A percentile compares a stretch with the other conserved stretches of the same genome.
Evolutionary conservation across 2,797 vertebrate species (phyloP).

Genomic region (Anableps anableps): DNA sequence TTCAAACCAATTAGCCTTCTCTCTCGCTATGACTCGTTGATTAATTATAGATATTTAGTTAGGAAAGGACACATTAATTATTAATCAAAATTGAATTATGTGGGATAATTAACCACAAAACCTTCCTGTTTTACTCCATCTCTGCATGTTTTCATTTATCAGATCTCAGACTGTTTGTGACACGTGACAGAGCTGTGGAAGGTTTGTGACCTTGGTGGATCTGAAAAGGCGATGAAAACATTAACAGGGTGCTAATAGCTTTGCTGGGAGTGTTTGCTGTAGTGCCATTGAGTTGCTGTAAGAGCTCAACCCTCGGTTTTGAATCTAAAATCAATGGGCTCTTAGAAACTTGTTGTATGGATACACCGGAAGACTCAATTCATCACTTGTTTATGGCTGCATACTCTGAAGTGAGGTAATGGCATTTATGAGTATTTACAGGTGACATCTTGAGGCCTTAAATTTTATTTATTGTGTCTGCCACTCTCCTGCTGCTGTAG

Average conservation of each 20-base stretch:
- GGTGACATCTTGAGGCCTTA: slow-evolving; percentile 79
- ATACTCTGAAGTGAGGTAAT: slow-evolving; percentile 81
- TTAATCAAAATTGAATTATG: slow-evolving; percentile 99
- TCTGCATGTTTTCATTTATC: slow-evolving; percentile 59
- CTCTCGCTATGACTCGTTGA: slow-evolving; percentile 95
- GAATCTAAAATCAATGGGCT: slow-evolving; percentile 79
- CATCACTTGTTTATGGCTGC: slow-evolving; percentile 93
- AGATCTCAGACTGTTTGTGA: slow-evolving; percentile 63
- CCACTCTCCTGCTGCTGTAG: slow-evolving; percentile 70
- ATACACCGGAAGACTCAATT: slow-evolving; percentile 94
- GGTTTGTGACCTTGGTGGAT: slow-evolving; percentile 71
- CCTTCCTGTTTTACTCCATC: slow-evolving; percentile 71
- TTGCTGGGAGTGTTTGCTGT: slow-evolving; percentile 67
- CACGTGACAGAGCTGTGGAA: slow-evolving; percentile 53
- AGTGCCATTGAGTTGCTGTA: slow-evolving; percentile 73
- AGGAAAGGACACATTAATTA: slow-evolving; percentile 98
- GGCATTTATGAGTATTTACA: slow-evolving; percentile 82
- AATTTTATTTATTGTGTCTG: slow-evolving; percentile 79
- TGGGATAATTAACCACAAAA: slow-evolving; percentile 93
- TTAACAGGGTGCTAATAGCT: slow-evolving; percentile 74
- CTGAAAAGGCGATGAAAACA: slow-evolving; percentile 68
- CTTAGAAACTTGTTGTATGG: slow-evolving; percentile 87
- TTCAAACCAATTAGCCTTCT: slow-evolving; percentile 97
- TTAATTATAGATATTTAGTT: slow-evolving; percentile 99
- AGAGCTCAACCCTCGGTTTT: slow-evolving; percentile 68